Base-by-base conservation (phyloP, 2,888 invertebrate species). In the Nasonia oneida region DNA sequence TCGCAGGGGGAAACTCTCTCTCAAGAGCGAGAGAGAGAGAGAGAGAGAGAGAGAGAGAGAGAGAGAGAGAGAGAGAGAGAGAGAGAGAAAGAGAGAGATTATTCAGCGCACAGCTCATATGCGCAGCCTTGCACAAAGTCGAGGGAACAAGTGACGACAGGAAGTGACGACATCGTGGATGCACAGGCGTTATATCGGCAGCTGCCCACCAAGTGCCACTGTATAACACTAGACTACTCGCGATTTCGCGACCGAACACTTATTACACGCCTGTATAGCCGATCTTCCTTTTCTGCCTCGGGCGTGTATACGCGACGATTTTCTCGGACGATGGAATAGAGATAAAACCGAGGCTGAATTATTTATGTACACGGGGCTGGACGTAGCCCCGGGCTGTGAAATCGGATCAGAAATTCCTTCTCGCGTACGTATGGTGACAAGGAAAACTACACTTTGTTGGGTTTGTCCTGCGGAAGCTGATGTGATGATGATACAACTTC, bases 141-240 rank as follows among this genome's bases (percentile, higher is more conserved):
- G 74, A 78, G 61, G 86, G 86, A 81, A 84, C 80, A 71, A 74
- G 83, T 42, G 85, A 75, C 81, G 88, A 88, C 91, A 90, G 91
- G 91, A 91, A 91, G 89, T 92, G 92, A 92, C 91, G 91, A 90
- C 91, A 91, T 87, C 47, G 71, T 29, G 23, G 78, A 53, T 61
- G 15, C 73, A 47, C 67, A 77, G 29, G 29, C 29, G 29, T 29
- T 5, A 57, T 73, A 70, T 57, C 23, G 86, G 90, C 92, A 92
- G 91, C 91, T 92, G 92, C 89, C 88, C 89, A 86, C 90, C 92
- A 91, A 92, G 91, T 92, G 91, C 89, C 88, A 89, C 83, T 81
- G 4, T 5, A 29, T 29, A 29, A 37, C 37, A 37, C 10, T 29
- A 82, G 75, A 80, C 53, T 80, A 77, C 71, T 39, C 82, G 76